Conservation (phyloP, 2,113 vertebrate genomes). For the Gymnocephalus cernua region DNA sequence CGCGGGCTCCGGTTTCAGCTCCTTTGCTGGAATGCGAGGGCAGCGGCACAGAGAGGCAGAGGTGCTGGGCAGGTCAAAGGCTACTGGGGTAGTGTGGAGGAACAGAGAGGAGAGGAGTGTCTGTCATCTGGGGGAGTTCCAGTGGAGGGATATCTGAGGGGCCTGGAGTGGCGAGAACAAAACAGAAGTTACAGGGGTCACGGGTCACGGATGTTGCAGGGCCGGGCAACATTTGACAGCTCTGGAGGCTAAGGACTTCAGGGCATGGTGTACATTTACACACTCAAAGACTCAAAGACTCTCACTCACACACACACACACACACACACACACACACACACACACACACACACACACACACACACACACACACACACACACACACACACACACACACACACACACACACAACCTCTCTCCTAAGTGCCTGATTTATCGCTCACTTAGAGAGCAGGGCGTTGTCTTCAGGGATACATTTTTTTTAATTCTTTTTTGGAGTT, state of each 20-base stretch:
- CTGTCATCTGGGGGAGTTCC: constrained; percentile 62
- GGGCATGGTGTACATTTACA: constrained; percentile 64
- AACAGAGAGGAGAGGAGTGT: constrained; percentile 53
- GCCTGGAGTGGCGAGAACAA: constrained; percentile 68
- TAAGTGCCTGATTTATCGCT: constrained; percentile 78
- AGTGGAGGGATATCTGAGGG: constrained; percentile 58
- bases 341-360: constrained; percentile 5
- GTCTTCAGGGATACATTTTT: constrained; percentile 51
- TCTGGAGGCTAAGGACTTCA: constrained; percentile 57
- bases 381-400: constrained; percentile 4
- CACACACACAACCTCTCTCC: constrained; percentile 9
- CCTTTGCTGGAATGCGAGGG: constrained; percentile 79
- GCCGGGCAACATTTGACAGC: constrained; percentile 63
- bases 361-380: constrained; percentile 34
- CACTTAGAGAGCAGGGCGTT: constrained; percentile 63
- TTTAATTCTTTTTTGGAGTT: constrained; percentile 35
- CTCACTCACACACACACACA: constrained; percentile 33
- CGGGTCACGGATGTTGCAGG: constrained; percentile 67
- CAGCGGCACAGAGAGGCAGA: constrained; percentile 68
- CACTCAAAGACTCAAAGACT: constrained; percentile 37
- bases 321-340: constrained; percentile 35
- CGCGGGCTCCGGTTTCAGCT: constrained; percentile 77
- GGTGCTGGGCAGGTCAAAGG: constrained; percentile 79
- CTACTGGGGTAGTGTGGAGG: constrained; percentile 52
- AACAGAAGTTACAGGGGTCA: constrained; percentile 80